Conservation (phyloP, 2,113 vertebrate genomes). For the Emydura subglobosa region DNA sequence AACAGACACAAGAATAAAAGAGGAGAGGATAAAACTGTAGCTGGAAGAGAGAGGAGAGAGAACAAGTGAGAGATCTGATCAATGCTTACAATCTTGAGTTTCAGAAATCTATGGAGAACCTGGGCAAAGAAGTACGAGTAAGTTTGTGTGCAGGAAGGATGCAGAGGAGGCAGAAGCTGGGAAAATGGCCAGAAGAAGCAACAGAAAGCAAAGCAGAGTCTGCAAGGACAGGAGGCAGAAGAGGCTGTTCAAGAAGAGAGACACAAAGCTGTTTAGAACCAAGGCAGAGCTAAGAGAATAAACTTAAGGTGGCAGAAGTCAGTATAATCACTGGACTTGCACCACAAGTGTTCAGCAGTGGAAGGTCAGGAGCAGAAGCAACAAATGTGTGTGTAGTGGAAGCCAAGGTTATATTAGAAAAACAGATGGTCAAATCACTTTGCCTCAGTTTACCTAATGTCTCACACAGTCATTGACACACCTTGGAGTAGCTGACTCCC, state of each 20-base stretch:
- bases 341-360: neutral
- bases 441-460: neutral
- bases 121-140: neutral
- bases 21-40: neutral
- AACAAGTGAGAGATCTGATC: neutral
- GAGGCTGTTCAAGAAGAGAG: neutral
- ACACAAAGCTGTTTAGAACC: neutral
- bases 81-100: neutral
- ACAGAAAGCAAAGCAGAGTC: neutral
- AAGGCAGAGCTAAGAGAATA: neutral
- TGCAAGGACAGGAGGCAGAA: neutral
- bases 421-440: neutral
- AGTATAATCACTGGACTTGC: neutral
- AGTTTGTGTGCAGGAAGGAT: neutral
- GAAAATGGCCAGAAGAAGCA: neutral
- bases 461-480: neutral
- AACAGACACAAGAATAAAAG: neutral
- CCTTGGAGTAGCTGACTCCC: neutral
- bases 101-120: neutral
- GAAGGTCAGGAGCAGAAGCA: neutral
- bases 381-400: neutral
- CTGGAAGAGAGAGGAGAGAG: neutral
- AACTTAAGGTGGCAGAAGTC: slow-evolving; percentile 1
- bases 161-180: neutral
- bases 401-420: neutral